Base-by-base conservation (phyloP, 2,113 vertebrate species). In the Crotalus viridis region DNA sequence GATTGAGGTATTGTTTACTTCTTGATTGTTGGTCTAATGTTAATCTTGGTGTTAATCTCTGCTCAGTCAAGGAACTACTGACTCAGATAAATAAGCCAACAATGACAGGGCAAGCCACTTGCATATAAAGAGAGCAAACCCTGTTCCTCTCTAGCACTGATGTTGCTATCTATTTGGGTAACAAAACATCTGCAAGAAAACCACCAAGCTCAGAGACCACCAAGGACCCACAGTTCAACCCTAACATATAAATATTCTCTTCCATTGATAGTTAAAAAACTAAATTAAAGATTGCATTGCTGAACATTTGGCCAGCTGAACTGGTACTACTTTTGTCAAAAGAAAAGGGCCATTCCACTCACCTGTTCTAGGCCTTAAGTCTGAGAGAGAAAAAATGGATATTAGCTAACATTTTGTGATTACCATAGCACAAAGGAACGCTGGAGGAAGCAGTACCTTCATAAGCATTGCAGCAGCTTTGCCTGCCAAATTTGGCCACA, bases 401-500 rank as follows among this genome's bases (percentile, higher is more conserved):
- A 94, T 96, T 93, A 95, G 95, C 92, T 92, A 69, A 90, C 48
- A 94, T 94, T 96, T 95, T 96, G 90, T 48, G 91, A 95, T 96
- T 93, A 92, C 86, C 94, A 94, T 10, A 96, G 94, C 87, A 92
- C 0, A 19, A 95, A 94, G 95, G 59, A 95, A 97, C 0, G 90
- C 85, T 95, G 95, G 95, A 91, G 93, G 97, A 98, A 98, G 97
- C 94, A 97, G 95, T 96, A 96, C 97, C 98, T 98, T 95, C 97
- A 95, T 97, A 98, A 97, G 97, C 94, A 93, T 94, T 96, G 97
- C 97, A 97, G 97, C 96, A 96, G 95, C 22, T 88, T 0, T 88
- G 94, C 96, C 96, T 94, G 95, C 97, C 97, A 97, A 95, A 96
- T 97, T 96, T 97, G 97, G 97, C 97, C 95, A 96, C 94, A 94